Evolutionary conservation across 1,140 invertebrate genomes (phyloP).

Genomic region (Megathymus violae): DNA sequence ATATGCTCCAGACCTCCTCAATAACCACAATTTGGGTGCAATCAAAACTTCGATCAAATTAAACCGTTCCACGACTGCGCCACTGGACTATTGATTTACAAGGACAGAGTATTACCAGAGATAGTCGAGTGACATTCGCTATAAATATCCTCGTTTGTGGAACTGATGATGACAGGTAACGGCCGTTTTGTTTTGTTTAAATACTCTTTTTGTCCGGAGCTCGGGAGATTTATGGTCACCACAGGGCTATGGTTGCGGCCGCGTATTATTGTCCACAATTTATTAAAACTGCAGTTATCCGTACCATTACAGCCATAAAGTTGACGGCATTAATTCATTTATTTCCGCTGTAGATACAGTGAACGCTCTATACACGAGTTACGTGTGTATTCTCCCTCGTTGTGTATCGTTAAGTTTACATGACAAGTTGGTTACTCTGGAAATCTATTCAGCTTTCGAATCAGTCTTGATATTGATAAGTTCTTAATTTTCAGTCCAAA

Average conservation of each 20-base stretch:
- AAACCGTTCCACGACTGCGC: conserved; percentile 35
- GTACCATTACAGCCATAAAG: conserved; percentile 14
- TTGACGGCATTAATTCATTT: conserved; percentile 26
- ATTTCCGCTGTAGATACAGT: conserved; percentile 9
- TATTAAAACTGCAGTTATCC: conserved; percentile 6
- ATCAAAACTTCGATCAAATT: too few species aligned
- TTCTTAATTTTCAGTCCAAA: too few species aligned
- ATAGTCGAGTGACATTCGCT: conserved; percentile 36
- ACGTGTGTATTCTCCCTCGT: conserved; percentile 1
- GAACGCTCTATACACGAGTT: conserved; percentile 12
- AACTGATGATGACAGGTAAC: conserved; percentile 50
- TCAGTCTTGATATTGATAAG: too few species aligned
- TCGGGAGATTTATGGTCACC: conserved; percentile 23
- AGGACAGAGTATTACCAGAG: conserved; percentile 43
- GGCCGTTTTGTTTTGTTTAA: conserved; percentile 36
- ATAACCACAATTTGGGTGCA: too few species aligned
- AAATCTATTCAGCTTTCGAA: too few species aligned
- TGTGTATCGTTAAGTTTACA: conserved; percentile 3
- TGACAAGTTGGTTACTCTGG: too few species aligned
- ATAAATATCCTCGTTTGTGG: conserved; percentile 47
- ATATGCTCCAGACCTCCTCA: too few species aligned
- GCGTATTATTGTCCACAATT: conserved; percentile 25
- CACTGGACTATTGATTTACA: conserved; percentile 56
- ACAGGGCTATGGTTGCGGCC: conserved; percentile 7
- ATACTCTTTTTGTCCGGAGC: conserved; percentile 21